Evolutionary conservation across 2,888 invertebrate species (phyloP), one percentile per base, ranked within the genome.

Genomic region (Sminthurinus aureus): DNA sequence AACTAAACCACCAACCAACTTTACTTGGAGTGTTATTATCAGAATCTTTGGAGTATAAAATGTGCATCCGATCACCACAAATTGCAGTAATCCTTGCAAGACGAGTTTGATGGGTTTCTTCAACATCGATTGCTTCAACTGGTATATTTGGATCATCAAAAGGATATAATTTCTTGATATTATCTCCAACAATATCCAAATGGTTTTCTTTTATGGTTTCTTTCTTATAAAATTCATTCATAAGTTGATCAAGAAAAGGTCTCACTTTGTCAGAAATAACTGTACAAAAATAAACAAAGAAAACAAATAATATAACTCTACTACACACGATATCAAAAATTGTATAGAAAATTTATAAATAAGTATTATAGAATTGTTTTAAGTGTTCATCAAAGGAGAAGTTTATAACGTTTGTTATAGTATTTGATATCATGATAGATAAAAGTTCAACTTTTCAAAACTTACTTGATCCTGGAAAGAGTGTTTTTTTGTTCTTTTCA

Each of bases 401-500:
- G 69, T 24, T 22, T 13, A 22, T 38, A 38, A 38, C 6, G 38
- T 38, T 38, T 38, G 38, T 38, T 38, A n/a, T n/a, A n/a, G n/a
- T 38, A 4, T 38, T 4, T 38, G 38, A 6, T 38, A 4, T 69
- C 1, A 69, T 69, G 12, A 22, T 20, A 24, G 6, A 69, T 69
- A 22, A 69, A 69, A 69, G 3, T 69, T 69, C 8, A 67, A 67
- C 9, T 67, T 18, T 9, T 67, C n/a, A n/a, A 12, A 12, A 24
- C 79, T 66, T 66, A 79, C 79, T 22, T 26, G 24, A 26, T 22
- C 67, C 79, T 0, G 86, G 85, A 1, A 82, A 58, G 0, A 84
- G 75, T 51, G 82, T 22, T 12, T 74, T 80, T 4, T 75, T 18
- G 66, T 86, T 85, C 13, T 66, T n/a, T 0, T 71, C 12, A 9